Percentiles rank a stretch among this genome's conserved stretches.
Evolutionary conservation across 2,888 invertebrate species (phyloP).

Genomic region (Watsonalla cultraria): DNA sequence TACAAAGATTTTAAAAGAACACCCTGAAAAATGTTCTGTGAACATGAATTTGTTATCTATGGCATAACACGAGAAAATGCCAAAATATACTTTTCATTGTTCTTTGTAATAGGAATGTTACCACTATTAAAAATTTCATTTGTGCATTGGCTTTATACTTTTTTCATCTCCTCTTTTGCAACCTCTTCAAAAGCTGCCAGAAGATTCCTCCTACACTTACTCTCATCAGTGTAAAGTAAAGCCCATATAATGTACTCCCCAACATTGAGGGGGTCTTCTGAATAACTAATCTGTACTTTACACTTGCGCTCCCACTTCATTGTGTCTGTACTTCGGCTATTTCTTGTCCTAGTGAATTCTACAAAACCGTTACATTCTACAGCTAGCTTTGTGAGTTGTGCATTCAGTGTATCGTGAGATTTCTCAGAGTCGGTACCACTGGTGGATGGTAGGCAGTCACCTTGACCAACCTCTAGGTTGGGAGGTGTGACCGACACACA

Average conservation of each 20-base stretch:
- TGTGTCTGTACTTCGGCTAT: conserved; percentile 49
- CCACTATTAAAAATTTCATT: conserved; percentile 2
- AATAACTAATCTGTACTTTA: conserved; percentile 81
- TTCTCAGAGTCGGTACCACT: conserved; percentile 57
- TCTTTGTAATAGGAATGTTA: background rate
- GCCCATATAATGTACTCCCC: conserved; percentile 80
- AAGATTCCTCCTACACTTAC: conserved; percentile 79
- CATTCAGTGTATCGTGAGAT: conserved; percentile 58
- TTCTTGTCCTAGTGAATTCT: conserved; percentile 61
- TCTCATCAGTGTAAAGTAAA: conserved; percentile 80
- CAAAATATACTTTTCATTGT: background rate
- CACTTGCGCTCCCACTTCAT: conserved; percentile 81
- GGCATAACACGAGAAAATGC: too few species aligned
- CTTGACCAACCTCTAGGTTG: conserved; percentile 63
- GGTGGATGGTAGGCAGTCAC: conserved; percentile 69
- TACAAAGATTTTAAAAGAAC: too few species aligned
- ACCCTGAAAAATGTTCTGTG: background rate
- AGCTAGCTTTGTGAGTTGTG: conserved; percentile 61
- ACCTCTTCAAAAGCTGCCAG: conserved; percentile 72
- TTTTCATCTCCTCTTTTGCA: conserved; percentile 35
- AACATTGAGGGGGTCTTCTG: conserved; percentile 67
- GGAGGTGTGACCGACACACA: conserved; percentile 59
- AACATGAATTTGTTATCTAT: too few species aligned
- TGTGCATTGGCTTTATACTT: conserved; percentile 16
- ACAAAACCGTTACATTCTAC: conserved; percentile 71